Conservation (phyloP, 2,797 vertebrate species). For the Thripadectes ignobilis region DNA sequence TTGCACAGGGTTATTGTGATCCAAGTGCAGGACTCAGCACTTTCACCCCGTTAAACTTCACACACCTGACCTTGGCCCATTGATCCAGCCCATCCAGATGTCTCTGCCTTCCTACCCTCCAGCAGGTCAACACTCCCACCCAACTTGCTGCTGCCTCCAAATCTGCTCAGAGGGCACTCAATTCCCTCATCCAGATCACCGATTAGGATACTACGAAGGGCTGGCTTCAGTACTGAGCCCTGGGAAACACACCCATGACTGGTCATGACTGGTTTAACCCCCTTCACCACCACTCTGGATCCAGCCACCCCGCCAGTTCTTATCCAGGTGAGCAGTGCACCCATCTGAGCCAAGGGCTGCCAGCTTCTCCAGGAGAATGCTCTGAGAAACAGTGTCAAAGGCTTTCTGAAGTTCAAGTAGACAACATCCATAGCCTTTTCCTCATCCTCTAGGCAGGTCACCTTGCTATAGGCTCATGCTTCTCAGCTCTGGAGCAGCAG, state of each 20-base stretch:
- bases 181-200: too few species aligned
- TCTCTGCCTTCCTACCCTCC: background rate
- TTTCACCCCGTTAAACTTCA: background rate
- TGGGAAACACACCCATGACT: background rate
- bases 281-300: background rate
- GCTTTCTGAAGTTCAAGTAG: rapidly evolving
- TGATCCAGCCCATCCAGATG: rapidly evolving
- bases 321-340: background rate
- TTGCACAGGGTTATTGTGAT: background rate
- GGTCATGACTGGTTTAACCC: too few species aligned
- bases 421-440: background rate
- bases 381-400: background rate
- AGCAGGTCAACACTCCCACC: background rate
- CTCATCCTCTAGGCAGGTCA: background rate
- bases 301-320: too few species aligned
- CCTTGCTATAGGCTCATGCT: background rate
- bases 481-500: background rate
- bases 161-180: background rate
- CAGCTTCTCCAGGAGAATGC: background rate
- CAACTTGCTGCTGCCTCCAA: background rate
- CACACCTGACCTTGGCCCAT: background rate
- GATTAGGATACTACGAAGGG: background rate
- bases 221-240: background rate
- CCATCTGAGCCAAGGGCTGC: background rate
- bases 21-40: background rate